These are phyloP conservation scores for Dilophus febrilis DNA, from an alignment of 2,888 invertebrate genomes.

Conservation along the genomic window DNA sequence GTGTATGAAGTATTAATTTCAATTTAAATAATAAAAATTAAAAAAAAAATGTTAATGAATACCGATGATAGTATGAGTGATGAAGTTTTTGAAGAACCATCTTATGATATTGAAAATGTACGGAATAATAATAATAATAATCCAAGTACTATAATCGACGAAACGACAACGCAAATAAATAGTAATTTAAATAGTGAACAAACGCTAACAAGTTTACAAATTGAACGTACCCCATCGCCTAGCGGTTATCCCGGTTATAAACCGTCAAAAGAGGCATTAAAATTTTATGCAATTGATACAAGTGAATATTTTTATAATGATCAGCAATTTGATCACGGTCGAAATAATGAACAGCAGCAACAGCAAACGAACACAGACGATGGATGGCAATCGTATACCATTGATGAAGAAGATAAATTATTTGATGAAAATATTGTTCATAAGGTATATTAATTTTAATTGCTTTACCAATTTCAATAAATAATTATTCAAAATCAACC, in stretches of 20 bases:
- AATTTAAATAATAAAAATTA: too few relatives aligned
- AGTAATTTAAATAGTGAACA: conserved; percentile 3
- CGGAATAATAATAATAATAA: conserved; percentile 13
- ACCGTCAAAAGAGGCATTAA: conserved; percentile 51
- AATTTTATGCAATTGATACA: conserved; percentile 30
- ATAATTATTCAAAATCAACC: too few relatives aligned
- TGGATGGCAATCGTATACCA: conserved; percentile 28
- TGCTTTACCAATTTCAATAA: too few relatives aligned
- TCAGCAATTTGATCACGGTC: conserved; percentile 30
- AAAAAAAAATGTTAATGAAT: too few relatives aligned
- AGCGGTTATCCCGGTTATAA: conserved; percentile 68
- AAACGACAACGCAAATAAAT: not conserved
- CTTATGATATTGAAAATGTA: conserved; percentile 28
- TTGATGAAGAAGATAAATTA: conserved; percentile 25
- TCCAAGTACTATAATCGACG: conserved; percentile 1
- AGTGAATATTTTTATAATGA: conserved; percentile 9
- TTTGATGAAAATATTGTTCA: conserved; percentile 43
- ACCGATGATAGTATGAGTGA: conserved; percentile 68
- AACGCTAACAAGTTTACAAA: conserved; percentile 15
- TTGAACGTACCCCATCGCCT: conserved; percentile 41
- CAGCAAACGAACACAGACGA: too few relatives aligned
- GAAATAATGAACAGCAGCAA: conserved; percentile 3
- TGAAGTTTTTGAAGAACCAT: conserved; percentile 60
- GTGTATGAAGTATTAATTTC: too few relatives aligned
- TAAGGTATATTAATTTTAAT: conserved; percentile 42